Evolutionary conservation across 2,797 vertebrate genomes (phyloP).

Genomic region (Gallinago stenura): DNA sequence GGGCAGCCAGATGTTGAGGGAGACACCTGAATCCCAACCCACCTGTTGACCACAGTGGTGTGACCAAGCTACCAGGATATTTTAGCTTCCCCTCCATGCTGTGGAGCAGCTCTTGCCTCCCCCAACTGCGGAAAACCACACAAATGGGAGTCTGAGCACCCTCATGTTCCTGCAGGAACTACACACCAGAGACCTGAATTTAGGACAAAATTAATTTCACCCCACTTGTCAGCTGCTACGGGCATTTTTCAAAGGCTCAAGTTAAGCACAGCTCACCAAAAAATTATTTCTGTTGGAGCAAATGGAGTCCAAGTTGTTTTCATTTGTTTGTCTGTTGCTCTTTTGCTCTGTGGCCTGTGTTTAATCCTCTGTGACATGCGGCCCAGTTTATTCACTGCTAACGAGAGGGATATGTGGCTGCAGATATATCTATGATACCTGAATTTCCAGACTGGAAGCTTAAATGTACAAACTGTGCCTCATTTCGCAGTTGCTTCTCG

Average conservation of each 20-base stretch:
- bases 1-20: background rate
- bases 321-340: slow-evolving; percentile 19
- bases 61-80: fast-evolving
- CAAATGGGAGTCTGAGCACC: background rate
- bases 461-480: background rate
- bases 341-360: background rate
- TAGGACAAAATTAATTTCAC: background rate
- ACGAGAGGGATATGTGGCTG: background rate
- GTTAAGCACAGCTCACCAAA: background rate
- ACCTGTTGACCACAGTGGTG: fast-evolving
- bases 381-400: slow-evolving; percentile 19
- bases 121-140: fast-evolving
- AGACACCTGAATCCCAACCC: fast-evolving
- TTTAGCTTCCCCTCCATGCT: background rate
- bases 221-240: background rate
- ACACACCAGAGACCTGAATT: background rate
- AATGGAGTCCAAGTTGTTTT: background rate
- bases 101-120: background rate
- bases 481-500: fast-evolving
- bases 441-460: background rate
- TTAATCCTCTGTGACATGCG: slow-evolving; percentile 35
- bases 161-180: too few relatives aligned
- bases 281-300: background rate
- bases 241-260: background rate
- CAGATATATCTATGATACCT: background rate